A percentile compares a stretch with the other conserved stretches of the same genome.
Conservation (phyloP, 2,888 invertebrate species). For the Gandaritis pyraliata region DNA sequence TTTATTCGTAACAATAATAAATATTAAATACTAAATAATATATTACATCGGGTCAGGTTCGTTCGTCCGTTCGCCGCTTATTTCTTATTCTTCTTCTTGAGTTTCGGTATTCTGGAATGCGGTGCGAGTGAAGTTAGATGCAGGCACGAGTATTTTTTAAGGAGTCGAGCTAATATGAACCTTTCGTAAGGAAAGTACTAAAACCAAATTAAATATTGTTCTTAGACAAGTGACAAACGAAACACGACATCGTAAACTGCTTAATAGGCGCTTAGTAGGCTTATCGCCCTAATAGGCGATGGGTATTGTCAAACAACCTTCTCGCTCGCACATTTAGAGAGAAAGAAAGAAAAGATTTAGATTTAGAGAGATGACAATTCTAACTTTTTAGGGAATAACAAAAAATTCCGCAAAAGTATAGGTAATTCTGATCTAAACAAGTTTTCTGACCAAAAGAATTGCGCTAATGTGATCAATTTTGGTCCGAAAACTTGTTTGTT, state of each 20-base stretch:
- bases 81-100: slow-evolving; percentile 79
- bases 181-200: neutral
- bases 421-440: too few species aligned
- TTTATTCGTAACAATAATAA: slow-evolving; percentile 59
- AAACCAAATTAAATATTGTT: neutral
- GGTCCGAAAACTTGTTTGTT: too few species aligned
- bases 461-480: too few species aligned
- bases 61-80: slow-evolving; percentile 71
- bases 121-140: slow-evolving; percentile 74
- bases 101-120: slow-evolving; percentile 81
- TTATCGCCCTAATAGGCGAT: too few species aligned
- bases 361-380: too few species aligned
- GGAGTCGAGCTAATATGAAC: slow-evolving; percentile 31
- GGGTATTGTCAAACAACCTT: too few species aligned
- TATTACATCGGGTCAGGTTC: slow-evolving; percentile 70
- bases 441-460: too few species aligned
- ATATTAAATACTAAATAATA: slow-evolving; percentile 72
- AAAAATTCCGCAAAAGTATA: too few species aligned
- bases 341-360: too few species aligned
- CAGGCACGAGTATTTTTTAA: slow-evolving; percentile 50
- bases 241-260: neutral
- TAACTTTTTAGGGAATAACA: too few species aligned
- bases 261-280: too few species aligned
- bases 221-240: neutral
- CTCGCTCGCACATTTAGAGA: too few species aligned